phyloP scores from a whole-genome alignment of 2,797 vertebrate genomes.

The Acanthis flammea region DNA sequence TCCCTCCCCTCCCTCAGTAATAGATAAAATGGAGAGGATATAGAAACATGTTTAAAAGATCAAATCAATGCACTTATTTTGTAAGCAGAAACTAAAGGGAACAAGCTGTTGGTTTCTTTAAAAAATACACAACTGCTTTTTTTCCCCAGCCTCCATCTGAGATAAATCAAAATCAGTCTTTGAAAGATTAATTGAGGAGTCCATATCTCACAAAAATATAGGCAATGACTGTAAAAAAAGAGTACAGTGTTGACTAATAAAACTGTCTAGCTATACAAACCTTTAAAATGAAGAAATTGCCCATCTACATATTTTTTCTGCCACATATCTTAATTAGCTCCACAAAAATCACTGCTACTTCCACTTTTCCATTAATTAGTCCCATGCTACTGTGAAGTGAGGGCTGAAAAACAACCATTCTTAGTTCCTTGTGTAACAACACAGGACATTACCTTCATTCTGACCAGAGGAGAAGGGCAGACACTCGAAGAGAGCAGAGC shows the following conservation, averaged over 20 bases:
- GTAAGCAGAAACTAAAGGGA: slow-evolving; percentile 15
- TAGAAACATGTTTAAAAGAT: slow-evolving; percentile 7
- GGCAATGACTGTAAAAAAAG: background rate
- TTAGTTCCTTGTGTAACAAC: background rate
- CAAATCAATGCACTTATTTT: slow-evolving; percentile 46
- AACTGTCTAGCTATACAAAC: slow-evolving; percentile 20
- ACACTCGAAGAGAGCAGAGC: background rate
- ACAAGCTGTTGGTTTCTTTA: slow-evolving; percentile 1
- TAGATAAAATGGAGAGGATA: background rate
- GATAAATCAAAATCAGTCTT: slow-evolving; percentile 45
- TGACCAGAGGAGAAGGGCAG: background rate
- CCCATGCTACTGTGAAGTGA: background rate
- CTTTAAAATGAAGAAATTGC: slow-evolving; percentile 42
- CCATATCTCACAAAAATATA: background rate
- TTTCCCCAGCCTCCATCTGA: background rate
- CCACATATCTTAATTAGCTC: slow-evolving; percentile 22
- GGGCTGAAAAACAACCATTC: background rate
- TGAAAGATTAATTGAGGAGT: slow-evolving; percentile 38
- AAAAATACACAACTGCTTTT: background rate
- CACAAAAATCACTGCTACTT: background rate
- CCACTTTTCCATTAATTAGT: slow-evolving; percentile 19
- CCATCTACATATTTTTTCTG: slow-evolving; percentile 6
- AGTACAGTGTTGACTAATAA: background rate
- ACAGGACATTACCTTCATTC: background rate
- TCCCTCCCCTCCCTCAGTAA: background rate